Evolutionary conservation across 2,113 vertebrate genomes (phyloP), one percentile per base, ranked within the genome.

Genomic region (Deroptyus accipitrinus): DNA sequence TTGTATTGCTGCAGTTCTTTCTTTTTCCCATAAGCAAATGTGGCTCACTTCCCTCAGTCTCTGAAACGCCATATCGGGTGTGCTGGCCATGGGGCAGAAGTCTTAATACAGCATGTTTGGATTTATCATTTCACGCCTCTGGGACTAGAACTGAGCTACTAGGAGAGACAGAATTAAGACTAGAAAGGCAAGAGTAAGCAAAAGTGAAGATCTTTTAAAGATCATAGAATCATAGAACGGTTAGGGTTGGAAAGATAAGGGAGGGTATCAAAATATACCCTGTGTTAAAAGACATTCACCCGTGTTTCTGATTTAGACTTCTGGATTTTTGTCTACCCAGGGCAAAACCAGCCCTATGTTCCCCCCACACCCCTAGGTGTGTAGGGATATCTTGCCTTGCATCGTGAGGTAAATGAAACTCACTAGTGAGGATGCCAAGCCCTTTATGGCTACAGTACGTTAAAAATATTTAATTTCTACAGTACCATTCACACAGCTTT

Each of bases 31-130:
- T 1, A 1, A 89, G 86, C 88, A 93, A 97, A 82, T 6, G 68
- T 86, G 73, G 81, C 85, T 95, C 74, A 13, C 77, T 95, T 97
- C 90, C 88, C 81, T 93, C 79, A 66, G 74, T 16, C 85, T 83
- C 93, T 77, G 62, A 93, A 94, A 82, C 66, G 86, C 83, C 35
- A 3, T 35, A 75, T 81, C 3, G 9, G 54, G n/a, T 74, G 72
- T 64, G 92, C 73, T 88, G 73, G 66, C 76, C 83, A 81, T 70
- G 72, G 90, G 79, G 49, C 15, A 59, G 19, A 51, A 88, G 61
- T 55, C 69, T 80, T 88, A 94, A 70, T 8, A 96, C 27, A 92
- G 76, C 85, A 90, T 48, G 85, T 77, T 86, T 93, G 79, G 85
- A 90, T 94, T 92, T 94, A 90, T 64, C 10, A 61, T 82, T 92